These are phyloP conservation scores for Campoplex nolae DNA, from an alignment of 2,888 invertebrate species.

Conservation along the genomic window DNA sequence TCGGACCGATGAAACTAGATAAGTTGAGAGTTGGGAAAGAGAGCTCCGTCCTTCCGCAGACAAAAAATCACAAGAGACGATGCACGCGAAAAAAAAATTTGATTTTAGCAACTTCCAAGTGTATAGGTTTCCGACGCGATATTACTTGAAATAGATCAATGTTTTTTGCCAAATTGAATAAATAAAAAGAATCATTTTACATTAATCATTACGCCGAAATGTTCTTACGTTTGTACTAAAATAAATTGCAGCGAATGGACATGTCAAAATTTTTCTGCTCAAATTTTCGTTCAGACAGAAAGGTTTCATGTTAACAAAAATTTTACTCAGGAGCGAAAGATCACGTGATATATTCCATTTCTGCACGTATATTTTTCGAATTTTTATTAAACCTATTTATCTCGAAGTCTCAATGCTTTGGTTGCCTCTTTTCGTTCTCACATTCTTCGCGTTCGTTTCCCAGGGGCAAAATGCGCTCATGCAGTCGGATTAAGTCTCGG, in stretches of 20 bases:
- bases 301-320: background rate
- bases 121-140: background rate
- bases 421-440: constrained; percentile 19
- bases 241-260: background rate
- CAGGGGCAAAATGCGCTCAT: constrained; percentile 42
- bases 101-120: background rate
- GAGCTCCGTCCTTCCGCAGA: background rate
- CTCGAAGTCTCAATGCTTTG: background rate
- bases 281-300: background rate
- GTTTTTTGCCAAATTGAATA: too few relatives aligned
- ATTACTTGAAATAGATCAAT: background rate
- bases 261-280: too few relatives aligned
- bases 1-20: background rate
- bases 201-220: too few relatives aligned
- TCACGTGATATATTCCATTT: background rate
- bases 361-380: background rate
- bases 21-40: background rate
- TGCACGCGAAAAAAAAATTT: background rate
- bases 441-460: constrained; percentile 40
- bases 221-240: background rate
- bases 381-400: constrained; percentile 17
- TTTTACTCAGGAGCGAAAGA: background rate
- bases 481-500: constrained; percentile 64
- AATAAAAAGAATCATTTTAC: background rate
- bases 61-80: background rate